Evolutionary conservation across 2,113 vertebrate genomes (phyloP).

Genomic region (Passer montanus): DNA sequence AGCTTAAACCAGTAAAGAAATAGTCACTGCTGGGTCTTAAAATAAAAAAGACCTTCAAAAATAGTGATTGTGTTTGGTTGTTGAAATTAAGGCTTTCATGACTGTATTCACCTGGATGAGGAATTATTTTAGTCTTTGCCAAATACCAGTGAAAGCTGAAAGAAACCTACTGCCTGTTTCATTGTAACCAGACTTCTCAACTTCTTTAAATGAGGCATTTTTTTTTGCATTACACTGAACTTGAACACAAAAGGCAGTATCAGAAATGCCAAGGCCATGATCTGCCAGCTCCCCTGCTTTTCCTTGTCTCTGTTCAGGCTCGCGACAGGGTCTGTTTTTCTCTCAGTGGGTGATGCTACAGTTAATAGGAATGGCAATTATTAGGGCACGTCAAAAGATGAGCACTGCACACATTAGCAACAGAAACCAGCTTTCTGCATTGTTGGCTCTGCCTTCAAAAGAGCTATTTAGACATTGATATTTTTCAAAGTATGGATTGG

Average conservation of each 20-base stretch:
- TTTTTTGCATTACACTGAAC: background rate
- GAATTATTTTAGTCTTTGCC: background rate
- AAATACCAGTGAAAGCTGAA: background rate
- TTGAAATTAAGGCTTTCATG: background rate
- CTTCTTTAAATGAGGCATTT: background rate
- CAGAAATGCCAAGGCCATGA: background rate
- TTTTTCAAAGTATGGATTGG: background rate
- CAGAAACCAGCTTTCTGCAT: background rate
- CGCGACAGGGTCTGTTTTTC: background rate
- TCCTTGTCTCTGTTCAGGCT: background rate
- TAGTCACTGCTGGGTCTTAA: background rate
- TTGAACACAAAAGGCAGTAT: background rate
- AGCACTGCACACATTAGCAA: background rate
- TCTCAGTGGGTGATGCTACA: background rate
- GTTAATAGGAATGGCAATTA: constrained; percentile 36
- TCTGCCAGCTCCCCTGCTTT: background rate
- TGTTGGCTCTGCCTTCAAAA: constrained; percentile 7
- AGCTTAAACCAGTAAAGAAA: background rate
- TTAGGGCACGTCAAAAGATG: background rate
- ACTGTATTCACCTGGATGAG: background rate
- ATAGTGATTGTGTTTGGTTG: background rate
- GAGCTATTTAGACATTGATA: background rate
- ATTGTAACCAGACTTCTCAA: background rate
- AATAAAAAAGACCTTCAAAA: background rate
- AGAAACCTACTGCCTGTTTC: background rate